Evolutionary conservation across 2,797 vertebrate genomes (phyloP).

Genomic region (Urocyon cinereoargenteus): DNA sequence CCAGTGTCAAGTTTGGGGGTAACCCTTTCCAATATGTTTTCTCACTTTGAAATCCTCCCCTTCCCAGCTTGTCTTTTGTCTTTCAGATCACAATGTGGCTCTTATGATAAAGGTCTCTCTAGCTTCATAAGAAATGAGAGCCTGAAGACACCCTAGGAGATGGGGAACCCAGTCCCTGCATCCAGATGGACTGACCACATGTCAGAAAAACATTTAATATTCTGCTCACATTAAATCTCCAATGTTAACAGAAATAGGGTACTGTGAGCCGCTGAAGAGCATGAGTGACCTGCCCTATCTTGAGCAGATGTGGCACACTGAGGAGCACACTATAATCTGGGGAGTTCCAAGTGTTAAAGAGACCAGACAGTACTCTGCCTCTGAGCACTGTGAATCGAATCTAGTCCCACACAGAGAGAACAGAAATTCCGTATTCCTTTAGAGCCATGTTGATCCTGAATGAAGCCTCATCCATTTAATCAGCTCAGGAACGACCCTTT

Average conservation of each 20-base stretch:
- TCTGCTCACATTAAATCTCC: background rate
- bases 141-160: background rate
- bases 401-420: background rate
- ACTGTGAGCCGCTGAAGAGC: background rate
- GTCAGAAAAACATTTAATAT: conserved; percentile 19
- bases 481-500: conserved; percentile 72
- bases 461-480: conserved; percentile 78
- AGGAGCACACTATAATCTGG: background rate
- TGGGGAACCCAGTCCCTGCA: background rate
- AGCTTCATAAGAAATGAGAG: conserved; percentile 1
- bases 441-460: conserved; percentile 49
- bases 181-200: background rate
- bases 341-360: background rate
- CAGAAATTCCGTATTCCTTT: background rate
- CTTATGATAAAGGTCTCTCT: conserved; percentile 22
- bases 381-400: background rate
- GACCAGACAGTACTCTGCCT: background rate
- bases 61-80: background rate
- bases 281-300: background rate
- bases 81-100: conserved; percentile 45
- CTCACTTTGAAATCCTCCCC: conserved; percentile 15
- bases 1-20: conserved; percentile 23
- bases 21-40: background rate
- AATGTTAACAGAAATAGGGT: background rate
- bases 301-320: conserved; percentile 1